These are phyloP conservation scores for Cyphomyrus discorhynchus DNA, from an alignment of 2,113 vertebrate species.

Conservation along the genomic window DNA sequence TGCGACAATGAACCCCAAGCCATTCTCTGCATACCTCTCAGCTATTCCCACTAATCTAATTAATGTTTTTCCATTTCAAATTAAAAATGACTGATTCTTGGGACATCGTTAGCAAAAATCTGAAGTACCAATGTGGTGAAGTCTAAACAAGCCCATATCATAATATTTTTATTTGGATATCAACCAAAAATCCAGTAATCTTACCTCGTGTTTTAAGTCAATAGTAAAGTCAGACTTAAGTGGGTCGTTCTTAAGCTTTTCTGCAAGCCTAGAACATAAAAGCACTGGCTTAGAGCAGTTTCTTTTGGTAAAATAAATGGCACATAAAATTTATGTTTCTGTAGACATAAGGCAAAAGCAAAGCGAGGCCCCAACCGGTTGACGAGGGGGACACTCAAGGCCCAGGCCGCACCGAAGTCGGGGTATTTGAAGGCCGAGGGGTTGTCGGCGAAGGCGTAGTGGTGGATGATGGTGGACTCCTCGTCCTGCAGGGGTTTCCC, in stretches of 20 bases:
- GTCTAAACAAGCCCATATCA: neutral
- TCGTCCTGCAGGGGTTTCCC: conserved; percentile 86
- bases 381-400: conserved; percentile 78
- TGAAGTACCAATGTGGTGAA: neutral
- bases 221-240: conserved; percentile 94
- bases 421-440: conserved; percentile 85
- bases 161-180: neutral
- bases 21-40: neutral
- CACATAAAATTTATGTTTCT: neutral
- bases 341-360: neutral
- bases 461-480: conserved; percentile 96
- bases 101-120: neutral
- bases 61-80: neutral
- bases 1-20: neutral
- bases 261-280: conserved; percentile 70
- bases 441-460: conserved; percentile 95
- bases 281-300: neutral
- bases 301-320: neutral
- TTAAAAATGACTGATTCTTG: neutral
- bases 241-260: conserved; percentile 75
- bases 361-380: conserved; percentile 68
- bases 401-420: conserved; percentile 91
- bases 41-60: neutral
- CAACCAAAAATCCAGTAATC: conserved; percentile 24
- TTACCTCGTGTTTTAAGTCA: conserved; percentile 94